phyloP scores from a whole-genome alignment of 2,888 invertebrate species.

The Eupsilia transversa region DNA sequence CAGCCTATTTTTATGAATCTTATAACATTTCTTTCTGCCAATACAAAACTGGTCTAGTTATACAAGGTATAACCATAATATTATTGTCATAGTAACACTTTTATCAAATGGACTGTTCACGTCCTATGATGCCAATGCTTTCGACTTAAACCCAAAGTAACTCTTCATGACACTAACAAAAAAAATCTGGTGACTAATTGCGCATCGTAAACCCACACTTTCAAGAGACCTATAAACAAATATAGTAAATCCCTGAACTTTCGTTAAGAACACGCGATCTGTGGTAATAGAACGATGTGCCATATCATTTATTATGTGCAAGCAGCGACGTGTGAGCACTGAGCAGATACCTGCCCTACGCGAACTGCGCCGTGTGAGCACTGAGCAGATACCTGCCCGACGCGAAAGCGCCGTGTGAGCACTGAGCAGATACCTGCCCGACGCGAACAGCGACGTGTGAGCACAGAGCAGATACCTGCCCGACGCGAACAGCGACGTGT shows the following conservation, averaged over 20 bases:
- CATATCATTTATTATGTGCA: constrained; percentile 20
- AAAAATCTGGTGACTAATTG: background rate
- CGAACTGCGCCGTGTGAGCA: no score
- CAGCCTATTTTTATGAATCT: background rate
- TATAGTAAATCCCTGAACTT: constrained; percentile 14
- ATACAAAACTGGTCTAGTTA: no score
- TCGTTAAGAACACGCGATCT: background rate
- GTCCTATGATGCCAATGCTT: background rate
- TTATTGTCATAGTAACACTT: background rate
- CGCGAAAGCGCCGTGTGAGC: no score
- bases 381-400: background rate
- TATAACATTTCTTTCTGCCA: background rate
- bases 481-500: no score
- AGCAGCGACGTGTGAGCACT: background rate
- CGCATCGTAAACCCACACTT: constrained; percentile 33
- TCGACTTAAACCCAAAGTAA: constrained; percentile 4
- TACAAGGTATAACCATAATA: no score
- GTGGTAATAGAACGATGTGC: constrained; percentile 1
- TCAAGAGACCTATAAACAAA: constrained; percentile 8
- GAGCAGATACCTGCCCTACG: background rate
- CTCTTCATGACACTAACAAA: background rate
- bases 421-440: background rate
- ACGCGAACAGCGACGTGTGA: no score
- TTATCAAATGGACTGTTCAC: background rate
- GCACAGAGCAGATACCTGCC: background rate